Base-by-base conservation (phyloP, 2,797 vertebrate genomes). In the Lepidocolaptes lacrymiger region DNA sequence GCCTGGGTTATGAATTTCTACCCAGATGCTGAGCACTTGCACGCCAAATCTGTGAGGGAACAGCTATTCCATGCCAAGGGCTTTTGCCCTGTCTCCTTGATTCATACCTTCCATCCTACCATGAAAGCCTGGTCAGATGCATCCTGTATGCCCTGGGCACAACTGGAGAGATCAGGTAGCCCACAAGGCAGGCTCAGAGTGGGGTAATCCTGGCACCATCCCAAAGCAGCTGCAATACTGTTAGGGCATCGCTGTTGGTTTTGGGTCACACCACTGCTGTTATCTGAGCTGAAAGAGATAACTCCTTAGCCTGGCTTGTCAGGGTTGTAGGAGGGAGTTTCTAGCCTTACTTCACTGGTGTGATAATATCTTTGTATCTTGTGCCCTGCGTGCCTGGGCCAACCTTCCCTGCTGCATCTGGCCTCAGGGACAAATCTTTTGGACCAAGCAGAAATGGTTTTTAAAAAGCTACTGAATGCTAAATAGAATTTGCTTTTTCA, bases 31-130 rank as follows among this genome's bases (percentile, higher is more conserved):
- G 78, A 85, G 67, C 48, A 28, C 51, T 94, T 4, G 0, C 5
- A 76, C 96, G 96, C 96, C 95, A 96, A 94, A 96, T 20, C 75
- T 88, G 48, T 76, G 80, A 89, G 55, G 54, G 41, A 81, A 43
- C 79, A 72, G 82, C 69, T 84, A 8, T 84, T 85, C 44, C 22
- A 44, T 73, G 79, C 76, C 51, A 76, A 67, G 51, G 69, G 49
- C 63, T 51, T 89, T 95, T 34, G 52, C 21, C 4, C 3, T 2
- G 0, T 66, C 39, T 88, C 36, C 37, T 85, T 2, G 1, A 12
- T 64, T 80, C 68, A 4, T 32, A 8, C 59, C 11, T 94, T 72
- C 66, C 43, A 5, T 62, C 37, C 51, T 85, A 6, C 32, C 36
- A 1, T 52, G 52, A 36, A 49, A 87, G 78, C 56, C 36, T 89